Conservation (phyloP, 2,113 vertebrate species). For the Grammomys surdaster region DNA sequence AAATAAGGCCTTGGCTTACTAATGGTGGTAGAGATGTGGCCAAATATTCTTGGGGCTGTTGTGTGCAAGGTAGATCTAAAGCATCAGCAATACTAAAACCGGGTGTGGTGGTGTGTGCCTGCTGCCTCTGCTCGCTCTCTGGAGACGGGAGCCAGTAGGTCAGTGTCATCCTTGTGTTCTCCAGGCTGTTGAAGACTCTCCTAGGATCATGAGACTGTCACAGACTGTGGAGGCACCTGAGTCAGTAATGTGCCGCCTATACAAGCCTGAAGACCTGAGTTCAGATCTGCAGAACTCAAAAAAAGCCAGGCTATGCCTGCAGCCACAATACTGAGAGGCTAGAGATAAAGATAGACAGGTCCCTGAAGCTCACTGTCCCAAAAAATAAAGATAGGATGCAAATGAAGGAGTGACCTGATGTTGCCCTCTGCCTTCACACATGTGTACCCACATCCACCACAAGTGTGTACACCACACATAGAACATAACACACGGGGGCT, state of each 20-base stretch:
- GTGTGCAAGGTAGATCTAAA: not conserved
- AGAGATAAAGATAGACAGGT: not conserved
- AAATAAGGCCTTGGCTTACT: not conserved
- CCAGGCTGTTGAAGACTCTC: not conserved
- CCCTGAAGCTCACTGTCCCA: not conserved
- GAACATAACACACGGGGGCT: not conserved
- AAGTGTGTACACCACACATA: not conserved
- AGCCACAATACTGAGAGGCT: not conserved
- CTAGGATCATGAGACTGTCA: not conserved
- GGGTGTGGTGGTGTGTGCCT: not conserved
- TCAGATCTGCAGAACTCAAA: not conserved
- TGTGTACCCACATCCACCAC: not conserved
- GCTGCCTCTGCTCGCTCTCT: not conserved
- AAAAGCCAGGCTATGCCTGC: not conserved
- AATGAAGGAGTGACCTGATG: not conserved
- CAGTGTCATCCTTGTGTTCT: not conserved
- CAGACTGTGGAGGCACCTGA: not conserved
- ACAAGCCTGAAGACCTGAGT: not conserved
- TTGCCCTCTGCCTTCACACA: not conserved
- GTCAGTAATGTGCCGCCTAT: not conserved
- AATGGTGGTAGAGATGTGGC: not conserved
- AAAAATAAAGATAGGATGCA: not conserved
- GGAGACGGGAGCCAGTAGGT: not conserved
- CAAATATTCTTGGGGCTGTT: not conserved
- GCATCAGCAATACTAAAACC: not conserved